phyloP scores from a whole-genome alignment of 2,113 vertebrate species.

The Amblyornis subalaris region DNA sequence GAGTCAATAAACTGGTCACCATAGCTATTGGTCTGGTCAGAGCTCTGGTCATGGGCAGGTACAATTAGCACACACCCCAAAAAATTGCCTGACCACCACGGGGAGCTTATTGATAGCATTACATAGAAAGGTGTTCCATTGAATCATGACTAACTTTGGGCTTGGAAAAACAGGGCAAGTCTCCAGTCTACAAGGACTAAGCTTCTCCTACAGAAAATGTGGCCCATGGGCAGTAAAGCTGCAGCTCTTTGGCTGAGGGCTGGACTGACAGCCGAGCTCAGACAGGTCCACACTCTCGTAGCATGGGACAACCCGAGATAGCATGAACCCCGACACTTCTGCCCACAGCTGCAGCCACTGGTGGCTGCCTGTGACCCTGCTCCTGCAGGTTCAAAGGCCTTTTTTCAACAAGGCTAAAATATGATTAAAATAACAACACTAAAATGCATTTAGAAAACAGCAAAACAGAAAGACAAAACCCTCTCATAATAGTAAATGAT shows the following conservation, averaged over 20 bases:
- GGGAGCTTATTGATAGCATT: background rate
- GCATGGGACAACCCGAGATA: background rate
- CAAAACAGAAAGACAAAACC: background rate
- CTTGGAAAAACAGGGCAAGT: background rate
- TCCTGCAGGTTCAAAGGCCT: background rate
- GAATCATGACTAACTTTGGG: background rate
- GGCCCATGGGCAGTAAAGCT: too few species aligned
- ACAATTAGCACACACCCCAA: background rate
- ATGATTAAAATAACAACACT: background rate
- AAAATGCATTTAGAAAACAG: background rate
- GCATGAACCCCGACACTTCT: background rate
- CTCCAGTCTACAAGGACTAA: background rate
- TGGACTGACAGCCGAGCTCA: background rate
- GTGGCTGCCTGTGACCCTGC: background rate
- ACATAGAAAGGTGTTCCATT: background rate
- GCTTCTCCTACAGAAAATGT: background rate
- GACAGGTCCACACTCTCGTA: accelerated
- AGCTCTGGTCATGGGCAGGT: background rate
- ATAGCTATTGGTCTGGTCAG: background rate
- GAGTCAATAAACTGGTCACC: background rate
- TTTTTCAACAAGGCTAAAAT: background rate
- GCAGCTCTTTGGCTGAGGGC: accelerated
- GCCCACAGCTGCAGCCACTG: background rate
- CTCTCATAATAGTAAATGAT: background rate
- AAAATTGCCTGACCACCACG: accelerated